Evolutionary conservation across 2,113 vertebrate genomes (phyloP).

Genomic region (Aphyosemion australe): DNA sequence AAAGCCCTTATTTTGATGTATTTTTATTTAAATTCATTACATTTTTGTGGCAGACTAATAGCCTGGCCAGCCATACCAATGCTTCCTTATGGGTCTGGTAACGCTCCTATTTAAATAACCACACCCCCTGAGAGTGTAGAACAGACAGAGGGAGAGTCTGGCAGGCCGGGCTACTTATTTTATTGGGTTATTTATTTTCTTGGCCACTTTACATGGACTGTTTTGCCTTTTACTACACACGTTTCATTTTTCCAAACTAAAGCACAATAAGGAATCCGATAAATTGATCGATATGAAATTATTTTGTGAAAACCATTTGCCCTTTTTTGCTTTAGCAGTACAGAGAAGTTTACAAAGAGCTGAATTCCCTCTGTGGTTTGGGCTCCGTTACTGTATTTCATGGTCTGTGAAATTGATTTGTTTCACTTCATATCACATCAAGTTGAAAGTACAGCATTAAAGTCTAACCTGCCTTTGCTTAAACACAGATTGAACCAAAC

Average conservation of each 20-base stretch:
- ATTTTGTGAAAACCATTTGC: slow-evolving; percentile 58
- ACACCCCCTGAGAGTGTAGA: too few relatives aligned
- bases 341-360: slow-evolving; percentile 58
- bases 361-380: slow-evolving; percentile 74
- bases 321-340: slow-evolving; percentile 52
- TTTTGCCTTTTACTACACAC: slow-evolving; percentile 15
- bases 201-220: slow-evolving; percentile 30
- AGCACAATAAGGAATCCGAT: slow-evolving; percentile 51
- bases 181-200: slow-evolving; percentile 36
- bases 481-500: slow-evolving; percentile 63
- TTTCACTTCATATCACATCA: slow-evolving; percentile 77
- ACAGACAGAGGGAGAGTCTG: too few relatives aligned
- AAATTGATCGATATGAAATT: slow-evolving; percentile 51
- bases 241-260: slow-evolving; percentile 31
- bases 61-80: too few relatives aligned
- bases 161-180: too few relatives aligned
- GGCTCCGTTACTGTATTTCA: slow-evolving; percentile 74
- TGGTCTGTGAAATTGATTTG: slow-evolving; percentile 78
- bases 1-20: too few relatives aligned
- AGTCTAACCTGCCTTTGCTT: slow-evolving; percentile 66
- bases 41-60: too few relatives aligned
- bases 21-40: too few relatives aligned
- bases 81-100: too few relatives aligned
- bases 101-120: too few relatives aligned
- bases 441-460: slow-evolving; percentile 67